Percentiles rank a stretch among this genome's conserved stretches.
Evolutionary conservation across 2,113 vertebrate species (phyloP).

Genomic region (Catharus bicknelli): DNA sequence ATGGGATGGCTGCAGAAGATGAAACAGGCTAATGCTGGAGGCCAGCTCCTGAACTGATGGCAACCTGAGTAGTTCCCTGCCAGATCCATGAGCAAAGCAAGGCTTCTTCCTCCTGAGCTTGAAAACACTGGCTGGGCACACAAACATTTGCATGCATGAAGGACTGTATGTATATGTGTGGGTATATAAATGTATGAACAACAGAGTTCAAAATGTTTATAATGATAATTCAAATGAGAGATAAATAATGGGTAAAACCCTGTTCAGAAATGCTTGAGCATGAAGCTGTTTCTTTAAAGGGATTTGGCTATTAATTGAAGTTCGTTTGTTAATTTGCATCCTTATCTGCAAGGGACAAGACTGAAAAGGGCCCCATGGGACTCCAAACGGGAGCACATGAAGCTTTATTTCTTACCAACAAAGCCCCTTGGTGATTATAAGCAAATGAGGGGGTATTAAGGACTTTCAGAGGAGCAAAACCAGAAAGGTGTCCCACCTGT

Average conservation of each 20-base stretch:
- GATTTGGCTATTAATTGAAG: conserved; percentile 67
- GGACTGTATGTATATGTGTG: background rate
- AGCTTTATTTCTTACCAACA: conserved; percentile 26
- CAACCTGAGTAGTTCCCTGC: background rate
- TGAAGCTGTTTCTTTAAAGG: background rate
- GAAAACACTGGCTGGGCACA: background rate
- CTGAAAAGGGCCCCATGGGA: background rate
- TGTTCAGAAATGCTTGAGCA: background rate
- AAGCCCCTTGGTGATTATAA: conserved; percentile 43
- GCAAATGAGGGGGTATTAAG: conserved; percentile 2
- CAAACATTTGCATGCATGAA: background rate
- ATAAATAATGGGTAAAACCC: conserved; percentile 41
- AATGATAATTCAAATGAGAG: conserved; percentile 48
- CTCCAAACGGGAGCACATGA: background rate
- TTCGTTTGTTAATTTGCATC: conserved; percentile 65
- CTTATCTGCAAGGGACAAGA: conserved; percentile 42
- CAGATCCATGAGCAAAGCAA: background rate
- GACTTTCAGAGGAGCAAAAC: background rate
- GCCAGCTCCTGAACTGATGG: background rate
- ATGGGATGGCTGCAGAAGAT: background rate
- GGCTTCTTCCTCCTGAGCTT: background rate
- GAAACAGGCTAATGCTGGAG: background rate
- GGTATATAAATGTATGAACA: background rate
- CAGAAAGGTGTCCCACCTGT: background rate
- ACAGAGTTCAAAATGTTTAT: background rate